Base-by-base conservation (phyloP, 1,140 invertebrate species). In the Zaprionus lachaisei region DNA sequence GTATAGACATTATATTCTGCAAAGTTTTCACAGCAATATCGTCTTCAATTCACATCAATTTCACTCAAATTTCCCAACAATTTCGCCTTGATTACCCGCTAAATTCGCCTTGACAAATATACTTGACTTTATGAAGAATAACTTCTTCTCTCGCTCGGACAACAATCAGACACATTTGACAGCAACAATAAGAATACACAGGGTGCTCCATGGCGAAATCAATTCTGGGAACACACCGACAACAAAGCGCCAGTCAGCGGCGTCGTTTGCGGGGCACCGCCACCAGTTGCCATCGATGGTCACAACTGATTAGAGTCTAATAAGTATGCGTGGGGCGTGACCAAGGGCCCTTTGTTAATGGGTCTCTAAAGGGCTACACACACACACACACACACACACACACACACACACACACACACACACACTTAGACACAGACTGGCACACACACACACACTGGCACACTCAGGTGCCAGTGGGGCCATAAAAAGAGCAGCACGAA, bases 261-360 rank as follows among this genome's bases (percentile, higher is more conserved):
- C 22, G n/a, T 6, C 20, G n/a, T 37, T 22, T 26, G 38, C 0
- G n/a, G 24, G 63, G 57, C 41, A 47, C 41, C 41, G n/a, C 77
- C 83, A 87, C 80, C 77, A 89, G 83, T 89, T 89, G 83, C 81
- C 80, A 68, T 87, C 74, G 78, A 79, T 83, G 83, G 71, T 77
- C 83, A 79, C 81, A 84, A 89, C 84, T 90, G 84, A 89, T 89
- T 89, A 90, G 78, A 84, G 84, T 79, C 84, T 89, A 89, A 89
- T 89, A 89, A 89, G 84, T 89, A 89, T 89, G 81, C 84, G 81
- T 84, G 71, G 83, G 81, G 85, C 84, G 78, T 87, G 83, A 83
- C 78, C 80, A 47, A 71, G 55, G 49, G 66, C 56, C 75, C 72
- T 79, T 81, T 84, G 84, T 89, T 84, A 84, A 89, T 89, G 87